Base-by-base conservation (phyloP, 2,113 vertebrate species). In the Athene cunicularia region DNA sequence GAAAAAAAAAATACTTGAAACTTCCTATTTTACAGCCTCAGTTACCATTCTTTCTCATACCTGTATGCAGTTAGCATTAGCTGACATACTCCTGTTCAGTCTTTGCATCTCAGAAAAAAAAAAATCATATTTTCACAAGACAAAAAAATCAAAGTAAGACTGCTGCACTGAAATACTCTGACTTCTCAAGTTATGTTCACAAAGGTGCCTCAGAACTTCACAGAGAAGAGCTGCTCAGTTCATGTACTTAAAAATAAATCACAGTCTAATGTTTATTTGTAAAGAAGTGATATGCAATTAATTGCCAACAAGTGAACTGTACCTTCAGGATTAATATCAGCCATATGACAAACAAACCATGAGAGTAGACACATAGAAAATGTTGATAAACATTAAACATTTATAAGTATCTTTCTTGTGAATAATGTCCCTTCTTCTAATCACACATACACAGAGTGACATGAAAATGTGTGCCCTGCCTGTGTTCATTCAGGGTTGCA, bases 401-500 rank as follows among this genome's bases (percentile, higher is more conserved):
- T 62, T 76, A 32, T 20, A 41, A 63, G 9, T 32, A 19, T 64
- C 21, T 32, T 60, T 73, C 37, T 50, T 60, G 14, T 32, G 47
- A 23, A 12, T 41, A 19, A 26, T n/a, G 6, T 67, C 17, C 22
- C 53, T 23, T 41, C 39, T 71, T 80, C 47, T 70, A 70, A 76
- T 62, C 39, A 33, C 35, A 47, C 12, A 15, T 26, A 45, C 33
- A 52, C 12, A 43, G 7, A 73, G 35, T 26, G 19, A 76, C 0
- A 2, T 22, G 32, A 32, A 76, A 26, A 28, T 2, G 0, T 7
- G 21, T 62, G 30, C 39, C 30, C 6, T 49, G 17, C 7, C 47
- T 30, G 26, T 17, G 23, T 13, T 30, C 1, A 1, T 49, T 24
- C 1, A 3, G 22, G 19, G 9, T 43, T 35, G 30, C 27, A 28